Evolutionary conservation across 2,888 invertebrate genomes (phyloP).

Genomic region (Cyclophora albipunctata): DNA sequence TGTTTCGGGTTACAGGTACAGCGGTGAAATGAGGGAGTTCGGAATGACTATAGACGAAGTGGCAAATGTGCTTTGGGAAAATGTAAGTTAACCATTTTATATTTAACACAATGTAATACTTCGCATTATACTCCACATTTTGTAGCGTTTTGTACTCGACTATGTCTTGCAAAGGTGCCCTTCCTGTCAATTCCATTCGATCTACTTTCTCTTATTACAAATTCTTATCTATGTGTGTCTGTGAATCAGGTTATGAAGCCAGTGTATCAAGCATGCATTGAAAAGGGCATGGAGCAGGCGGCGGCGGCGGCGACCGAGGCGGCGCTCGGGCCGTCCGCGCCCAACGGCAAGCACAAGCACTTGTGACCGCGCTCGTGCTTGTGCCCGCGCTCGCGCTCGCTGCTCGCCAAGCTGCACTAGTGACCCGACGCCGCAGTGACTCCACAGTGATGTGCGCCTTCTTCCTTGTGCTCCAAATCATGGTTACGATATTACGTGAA

Average conservation of each 20-base stretch:
- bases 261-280: slow-evolving; percentile 85
- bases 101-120: background rate
- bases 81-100: slow-evolving; percentile 77
- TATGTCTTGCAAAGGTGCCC: background rate
- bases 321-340: slow-evolving; percentile 65
- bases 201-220: background rate
- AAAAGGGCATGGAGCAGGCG: slow-evolving; percentile 88
- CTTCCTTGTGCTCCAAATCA: background rate
- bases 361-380: slow-evolving; percentile 66
- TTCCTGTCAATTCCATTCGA: too few relatives aligned
- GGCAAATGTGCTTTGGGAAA: slow-evolving; percentile 93
- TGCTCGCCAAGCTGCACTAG: background rate
- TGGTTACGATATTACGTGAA: too few relatives aligned
- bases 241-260: slow-evolving; percentile 85
- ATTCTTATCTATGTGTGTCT: background rate
- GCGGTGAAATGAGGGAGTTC: slow-evolving; percentile 92
- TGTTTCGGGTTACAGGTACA: slow-evolving; percentile 79
- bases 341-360: slow-evolving; percentile 78
- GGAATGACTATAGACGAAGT: slow-evolving; percentile 91
- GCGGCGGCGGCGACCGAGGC: slow-evolving; percentile 85
- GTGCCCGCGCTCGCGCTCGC: slow-evolving; percentile 12
- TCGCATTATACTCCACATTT: background rate
- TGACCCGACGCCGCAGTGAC: background rate
- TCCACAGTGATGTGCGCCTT: background rate
- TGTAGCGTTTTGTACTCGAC: background rate